A percentile compares a stretch with the other conserved stretches of the same genome.
phyloP scores from a whole-genome alignment of 2,797 vertebrate genomes.

The Karalla daura region DNA sequence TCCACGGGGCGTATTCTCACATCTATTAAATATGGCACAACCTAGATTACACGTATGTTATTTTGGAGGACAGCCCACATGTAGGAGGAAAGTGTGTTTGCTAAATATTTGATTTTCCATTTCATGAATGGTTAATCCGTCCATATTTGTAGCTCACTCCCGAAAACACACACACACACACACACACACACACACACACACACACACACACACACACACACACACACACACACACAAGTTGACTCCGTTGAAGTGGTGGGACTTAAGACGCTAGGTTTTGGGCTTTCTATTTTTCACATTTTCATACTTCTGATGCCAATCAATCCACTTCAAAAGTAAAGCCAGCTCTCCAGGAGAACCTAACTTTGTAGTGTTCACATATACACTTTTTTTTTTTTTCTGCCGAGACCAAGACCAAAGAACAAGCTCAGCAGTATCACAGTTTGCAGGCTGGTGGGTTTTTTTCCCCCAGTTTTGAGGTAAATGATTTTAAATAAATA shows the following conservation, averaged over 20 bases:
- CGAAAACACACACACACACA: slow-evolving; percentile 4
- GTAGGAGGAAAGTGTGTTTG: slow-evolving; percentile 3
- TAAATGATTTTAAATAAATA: slow-evolving; percentile 4
- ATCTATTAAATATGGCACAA: not conserved
- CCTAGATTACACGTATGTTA: not conserved
- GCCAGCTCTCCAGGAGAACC: not conserved
- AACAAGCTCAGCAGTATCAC: not conserved
- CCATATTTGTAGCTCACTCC: not conserved
- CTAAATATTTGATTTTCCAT: not conserved
- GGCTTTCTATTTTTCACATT: not conserved
- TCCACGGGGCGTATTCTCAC: not conserved
- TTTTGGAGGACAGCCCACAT: not conserved
- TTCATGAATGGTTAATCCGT: slow-evolving; percentile 15
- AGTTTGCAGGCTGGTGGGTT: not conserved
- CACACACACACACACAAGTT: too few relatives aligned
- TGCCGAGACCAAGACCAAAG: slow-evolving; percentile 2
- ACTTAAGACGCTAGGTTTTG: not conserved
- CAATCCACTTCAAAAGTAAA: slow-evolving; percentile 29
- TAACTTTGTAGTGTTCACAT: too few relatives aligned
- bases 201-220: not conserved
- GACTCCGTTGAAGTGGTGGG: not conserved
- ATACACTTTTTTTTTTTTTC: not conserved
- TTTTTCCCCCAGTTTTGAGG: slow-evolving; percentile 3
- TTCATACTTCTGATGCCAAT: slow-evolving; percentile 9
- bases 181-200: not conserved